A percentile compares a stretch with the other conserved stretches of the same genome.
phyloP scores from a whole-genome alignment of 30 jellyfish, hydroid and myxozoan species.

The Hydra vulgaris region DNA sequence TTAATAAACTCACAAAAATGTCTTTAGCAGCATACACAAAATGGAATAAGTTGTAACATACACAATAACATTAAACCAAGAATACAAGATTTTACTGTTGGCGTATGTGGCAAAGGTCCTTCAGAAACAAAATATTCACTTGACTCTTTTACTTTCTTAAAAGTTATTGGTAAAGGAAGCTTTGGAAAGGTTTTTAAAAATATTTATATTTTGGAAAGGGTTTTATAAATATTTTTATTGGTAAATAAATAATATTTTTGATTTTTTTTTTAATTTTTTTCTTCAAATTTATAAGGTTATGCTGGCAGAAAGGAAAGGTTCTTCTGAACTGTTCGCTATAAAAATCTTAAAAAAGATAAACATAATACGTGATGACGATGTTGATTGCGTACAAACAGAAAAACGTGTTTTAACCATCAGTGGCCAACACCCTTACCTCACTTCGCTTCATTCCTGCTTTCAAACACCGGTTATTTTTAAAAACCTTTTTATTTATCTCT shows the following conservation, averaged over 20 bases:
- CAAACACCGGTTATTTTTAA: slow-evolving; percentile 58
- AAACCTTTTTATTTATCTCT: background rate
- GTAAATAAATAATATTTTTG: too few species aligned
- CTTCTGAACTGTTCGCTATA: slow-evolving; percentile 82
- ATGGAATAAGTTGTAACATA: too few species aligned
- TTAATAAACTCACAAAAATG: too few species aligned
- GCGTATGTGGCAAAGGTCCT: slow-evolving; percentile 31
- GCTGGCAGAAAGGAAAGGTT: slow-evolving; percentile 94
- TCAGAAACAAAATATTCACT: slow-evolving; percentile 24
- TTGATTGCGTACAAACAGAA: slow-evolving; percentile 89
- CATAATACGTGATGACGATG: slow-evolving; percentile 85
- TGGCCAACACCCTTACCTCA: slow-evolving; percentile 91
- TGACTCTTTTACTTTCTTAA: slow-evolving; percentile 57
- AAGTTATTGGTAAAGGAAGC: slow-evolving; percentile 94
- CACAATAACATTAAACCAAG: too few species aligned
- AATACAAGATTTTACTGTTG: slow-evolving; percentile 89
- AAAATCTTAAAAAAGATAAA: slow-evolving; percentile 77
- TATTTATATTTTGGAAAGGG: background rate
- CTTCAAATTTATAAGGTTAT: slow-evolving; percentile 45
- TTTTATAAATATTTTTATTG: too few species aligned
- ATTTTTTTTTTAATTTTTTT: too few species aligned
- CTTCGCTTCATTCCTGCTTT: slow-evolving; percentile 91
- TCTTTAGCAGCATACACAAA: too few species aligned
- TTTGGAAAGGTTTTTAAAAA: slow-evolving; percentile 69
- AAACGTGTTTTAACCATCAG: slow-evolving; percentile 86